Evolutionary conservation across 2,113 vertebrate species (phyloP).

Genomic region (Boleophthalmus pectinirostris): DNA sequence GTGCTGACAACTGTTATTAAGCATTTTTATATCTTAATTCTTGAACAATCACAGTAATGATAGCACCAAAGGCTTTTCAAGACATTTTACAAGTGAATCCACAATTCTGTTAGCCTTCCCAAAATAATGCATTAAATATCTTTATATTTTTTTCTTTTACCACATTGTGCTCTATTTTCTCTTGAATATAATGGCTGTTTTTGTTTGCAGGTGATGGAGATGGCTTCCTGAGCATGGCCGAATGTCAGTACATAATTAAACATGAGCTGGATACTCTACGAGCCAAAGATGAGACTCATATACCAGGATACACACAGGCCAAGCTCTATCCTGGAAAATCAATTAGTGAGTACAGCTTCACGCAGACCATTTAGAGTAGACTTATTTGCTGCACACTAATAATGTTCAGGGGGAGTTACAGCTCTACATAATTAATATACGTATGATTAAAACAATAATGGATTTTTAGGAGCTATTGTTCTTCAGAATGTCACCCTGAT

Average conservation of each 20-base stretch:
- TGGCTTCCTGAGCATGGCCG: slow-evolving; percentile 89
- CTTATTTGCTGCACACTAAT: not conserved
- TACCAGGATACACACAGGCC: slow-evolving; percentile 88
- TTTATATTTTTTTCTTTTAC: not conserved
- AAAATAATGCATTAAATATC: not conserved
- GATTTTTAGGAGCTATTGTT: not conserved
- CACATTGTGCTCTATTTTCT: not conserved
- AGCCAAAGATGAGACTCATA: slow-evolving; percentile 87
- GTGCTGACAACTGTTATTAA: too few species aligned
- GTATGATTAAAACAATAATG: slow-evolving; percentile 8
- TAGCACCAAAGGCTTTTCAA: too few species aligned
- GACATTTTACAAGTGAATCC: too few species aligned
- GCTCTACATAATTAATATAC: slow-evolving; percentile 2
- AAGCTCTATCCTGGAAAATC: slow-evolving; percentile 97
- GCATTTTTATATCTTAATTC: too few species aligned
- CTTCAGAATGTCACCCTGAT: not conserved
- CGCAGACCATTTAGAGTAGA: not conserved
- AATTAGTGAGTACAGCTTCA: slow-evolving; percentile 80
- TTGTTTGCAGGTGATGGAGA: slow-evolving; percentile 85
- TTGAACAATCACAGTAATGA: too few species aligned
- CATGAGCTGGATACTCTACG: slow-evolving; percentile 94
- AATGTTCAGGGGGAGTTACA: not conserved
- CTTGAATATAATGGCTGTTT: not conserved
- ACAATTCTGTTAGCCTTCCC: too few species aligned
- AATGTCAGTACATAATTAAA: slow-evolving; percentile 95